Base-by-base conservation (phyloP, 2,113 vertebrate species). In the Myxocyprinus asiaticus region DNA sequence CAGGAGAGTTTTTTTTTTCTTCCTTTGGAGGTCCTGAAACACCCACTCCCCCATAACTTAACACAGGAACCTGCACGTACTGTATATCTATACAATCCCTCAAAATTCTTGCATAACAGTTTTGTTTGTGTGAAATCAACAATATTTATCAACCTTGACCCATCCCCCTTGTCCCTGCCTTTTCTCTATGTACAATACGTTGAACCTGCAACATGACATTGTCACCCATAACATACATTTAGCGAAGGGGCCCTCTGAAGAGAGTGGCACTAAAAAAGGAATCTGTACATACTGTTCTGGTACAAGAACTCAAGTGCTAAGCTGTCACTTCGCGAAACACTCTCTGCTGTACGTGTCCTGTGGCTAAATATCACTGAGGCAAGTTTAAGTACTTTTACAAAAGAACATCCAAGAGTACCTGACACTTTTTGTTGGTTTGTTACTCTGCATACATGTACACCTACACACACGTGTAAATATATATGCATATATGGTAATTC, bases 201-300 rank as follows among this genome's bases (percentile, higher is more conserved):
- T 99, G 98, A 99, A 98, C 97, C 98, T 98, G 97, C 97, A 99
- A 99, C 97, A 98, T 98, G 97, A 98, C 96, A 96, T 96, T 95
- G 96, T 97, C 96, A 98, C 97, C 96, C 93, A 96, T 96, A 97
- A 98, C 96, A 98, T 96, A 55, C 95, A 96, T 95, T 96, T 97
- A 96, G 95, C 96, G 94, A 97, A 94, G 95, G 95, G 96, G 94
- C 95, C 96, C 96, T 95, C 95, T 94, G 22, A 33, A 96, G 94
- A 97, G 95, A 90, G 88, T 95, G 78, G 78, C 65, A 63, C 77
- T 33, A 63, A 74, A 75, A 79, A 74, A 55, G 91, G 96, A 97
- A 93, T 96, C 96, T 98, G 94, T 98, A 98, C 96, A 98, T 91
- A 93, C 72, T 85, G 94, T 95, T 86, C 94, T 92, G 93, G 94